Evolutionary conservation across 2,797 vertebrate species (phyloP), one percentile per base, ranked within the genome.

Genomic region (Gambelia wislizenii): DNA sequence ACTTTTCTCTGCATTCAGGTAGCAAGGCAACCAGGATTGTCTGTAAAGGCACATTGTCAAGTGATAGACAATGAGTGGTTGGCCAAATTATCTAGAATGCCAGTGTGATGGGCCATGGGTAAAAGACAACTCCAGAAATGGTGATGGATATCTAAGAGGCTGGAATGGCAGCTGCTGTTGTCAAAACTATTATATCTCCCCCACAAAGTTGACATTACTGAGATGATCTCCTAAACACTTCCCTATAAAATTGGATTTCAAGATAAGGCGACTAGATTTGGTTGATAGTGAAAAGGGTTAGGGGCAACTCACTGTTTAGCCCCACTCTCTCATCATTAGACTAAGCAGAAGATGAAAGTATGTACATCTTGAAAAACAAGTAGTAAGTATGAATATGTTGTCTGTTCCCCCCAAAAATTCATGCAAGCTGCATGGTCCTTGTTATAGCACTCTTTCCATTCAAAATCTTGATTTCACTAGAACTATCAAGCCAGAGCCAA

Each of bases 401-500:
- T 74, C 85, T 88, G 47, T 93, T 95, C 89, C 94, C 88, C 91
- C 92, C 80, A 77, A 94, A 91, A 78, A 89, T 85, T 27, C 89
- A 93, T 93, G 88, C 69, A 92, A 93, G 70, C 90, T 90, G 89
- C 49, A 87, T 12, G 89, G 93, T 83, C 89, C 10, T 10, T 67
- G 30, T 67, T 33, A 56, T 84, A 89, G 83, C 42, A 72, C 0
- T 0, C 54, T 92, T 82, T 88, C 93, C 90, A 0, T 86, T 91
- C 91, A 83, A 83, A 84, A 56, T 96, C 91, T 90, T 91, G 69
- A 20, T 59, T 94, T 81, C 91, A 89, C 30, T 12, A 75, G 0
- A 70, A 94, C 91, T 93, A 93, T 94, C 93, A 95, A 96, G 96
- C 95, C 96, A 97, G 96, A 97, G 97, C 96, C 96, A 96, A 96